Percentiles rank a stretch among this genome's conserved stretches.
These are phyloP conservation scores for Calyptomena viridis DNA, from an alignment of 2,113 vertebrate species.

Conservation along the genomic window DNA sequence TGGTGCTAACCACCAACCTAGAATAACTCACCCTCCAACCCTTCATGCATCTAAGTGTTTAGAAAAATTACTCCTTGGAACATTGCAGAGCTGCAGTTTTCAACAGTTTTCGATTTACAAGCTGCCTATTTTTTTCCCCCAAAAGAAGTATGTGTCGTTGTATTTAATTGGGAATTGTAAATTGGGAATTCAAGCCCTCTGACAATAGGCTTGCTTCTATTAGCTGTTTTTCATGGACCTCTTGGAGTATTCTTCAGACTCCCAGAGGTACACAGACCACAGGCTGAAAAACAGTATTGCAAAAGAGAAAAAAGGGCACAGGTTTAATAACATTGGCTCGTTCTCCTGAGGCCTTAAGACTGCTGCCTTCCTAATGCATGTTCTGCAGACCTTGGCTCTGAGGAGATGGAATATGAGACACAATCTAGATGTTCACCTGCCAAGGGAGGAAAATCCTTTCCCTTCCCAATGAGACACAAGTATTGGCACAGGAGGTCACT, in stretches of 20 bases:
- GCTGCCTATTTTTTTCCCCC: background rate
- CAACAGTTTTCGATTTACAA: slow-evolving; percentile 42
- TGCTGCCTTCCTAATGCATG: background rate
- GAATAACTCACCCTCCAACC: background rate
- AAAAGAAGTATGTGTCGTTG: background rate
- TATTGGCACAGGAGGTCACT: slow-evolving; percentile 38
- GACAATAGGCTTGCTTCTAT: background rate
- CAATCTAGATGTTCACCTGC: slow-evolving; percentile 18
- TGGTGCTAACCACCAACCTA: background rate
- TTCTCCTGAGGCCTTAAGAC: background rate
- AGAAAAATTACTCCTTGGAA: background rate
- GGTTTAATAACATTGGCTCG: background rate
- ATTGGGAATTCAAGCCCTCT: background rate
- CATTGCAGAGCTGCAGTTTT: background rate
- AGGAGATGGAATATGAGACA: slow-evolving; percentile 7
- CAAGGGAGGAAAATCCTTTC: slow-evolving; percentile 45
- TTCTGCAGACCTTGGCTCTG: background rate
- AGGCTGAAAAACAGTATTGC: background rate
- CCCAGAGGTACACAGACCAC: background rate
- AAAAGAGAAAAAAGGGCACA: background rate
- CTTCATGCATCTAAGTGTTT: background rate
- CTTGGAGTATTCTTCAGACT: background rate
- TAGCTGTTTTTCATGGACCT: background rate
- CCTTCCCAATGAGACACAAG: background rate
- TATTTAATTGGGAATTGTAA: too few species aligned